Percentiles rank a stretch among this genome's conserved stretches.
Conservation (phyloP, 2,888 invertebrate species). For the Melanchra persicariae region DNA sequence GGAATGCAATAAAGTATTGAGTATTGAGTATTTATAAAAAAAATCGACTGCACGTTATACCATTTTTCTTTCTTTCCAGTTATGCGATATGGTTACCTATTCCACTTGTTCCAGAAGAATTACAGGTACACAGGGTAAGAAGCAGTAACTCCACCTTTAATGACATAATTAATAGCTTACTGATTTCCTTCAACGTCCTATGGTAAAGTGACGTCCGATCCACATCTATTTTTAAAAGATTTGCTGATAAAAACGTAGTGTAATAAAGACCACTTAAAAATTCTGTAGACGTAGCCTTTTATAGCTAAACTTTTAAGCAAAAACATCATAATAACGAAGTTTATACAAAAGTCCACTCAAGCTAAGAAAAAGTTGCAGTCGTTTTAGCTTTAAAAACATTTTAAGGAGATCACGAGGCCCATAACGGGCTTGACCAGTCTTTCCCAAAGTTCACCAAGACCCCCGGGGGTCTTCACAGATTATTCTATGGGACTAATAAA, state of each 20-base stretch:
- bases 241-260: neutral
- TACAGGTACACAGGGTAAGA: too few relatives aligned
- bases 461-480: neutral
- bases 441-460: neutral
- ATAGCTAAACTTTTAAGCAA: constrained; percentile 34
- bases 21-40: too few relatives aligned
- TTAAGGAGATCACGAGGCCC: neutral
- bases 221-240: neutral
- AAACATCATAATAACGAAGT: constrained; percentile 15
- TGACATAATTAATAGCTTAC: too few relatives aligned
- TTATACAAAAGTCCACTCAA: constrained; percentile 4
- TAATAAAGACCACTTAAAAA: neutral
- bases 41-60: too few relatives aligned
- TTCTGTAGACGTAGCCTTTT: constrained; percentile 21
- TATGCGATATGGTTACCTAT: too few relatives aligned
- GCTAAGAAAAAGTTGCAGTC: constrained; percentile 16
- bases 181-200: neutral
- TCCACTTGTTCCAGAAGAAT: too few relatives aligned
- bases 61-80: too few relatives aligned
- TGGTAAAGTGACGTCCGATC: neutral
- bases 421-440: neutral
- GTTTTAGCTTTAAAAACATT: constrained; percentile 27
- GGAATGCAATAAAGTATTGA: too few relatives aligned
- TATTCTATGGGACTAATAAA: neutral
- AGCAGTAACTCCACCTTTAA: too few relatives aligned